Conservation (phyloP, 2,888 invertebrate genomes). For the Thecophora atra region DNA sequence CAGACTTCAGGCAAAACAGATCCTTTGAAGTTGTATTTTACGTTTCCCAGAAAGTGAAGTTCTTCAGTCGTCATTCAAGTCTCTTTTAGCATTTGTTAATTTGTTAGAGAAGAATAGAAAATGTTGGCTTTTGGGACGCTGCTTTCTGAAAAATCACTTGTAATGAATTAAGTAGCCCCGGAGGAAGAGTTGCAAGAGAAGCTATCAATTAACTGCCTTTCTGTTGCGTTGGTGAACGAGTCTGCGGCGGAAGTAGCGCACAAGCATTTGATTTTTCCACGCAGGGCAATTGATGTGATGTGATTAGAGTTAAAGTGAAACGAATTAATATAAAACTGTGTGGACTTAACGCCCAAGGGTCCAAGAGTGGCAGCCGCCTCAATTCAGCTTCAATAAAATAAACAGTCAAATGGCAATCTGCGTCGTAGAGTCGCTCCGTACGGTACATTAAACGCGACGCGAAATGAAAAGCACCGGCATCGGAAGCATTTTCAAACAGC, state of each 20-base stretch:
- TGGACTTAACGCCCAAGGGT: background rate
- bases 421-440: conserved; percentile 17
- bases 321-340: conserved; percentile 14
- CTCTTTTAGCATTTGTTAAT: too few species aligned
- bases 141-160: too few species aligned
- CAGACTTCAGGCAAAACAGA: too few species aligned
- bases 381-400: conserved; percentile 18
- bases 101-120: too few species aligned
- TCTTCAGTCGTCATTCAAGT: background rate
- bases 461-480: conserved; percentile 22
- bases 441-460: conserved; percentile 34
- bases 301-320: conserved; percentile 3
- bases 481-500: conserved; percentile 3
- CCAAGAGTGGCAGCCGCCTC: background rate
- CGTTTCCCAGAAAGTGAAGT: too few species aligned
- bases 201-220: too few species aligned
- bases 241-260: background rate
- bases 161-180: too few species aligned
- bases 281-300: conserved; percentile 17
- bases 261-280: background rate
- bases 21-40: too few species aligned
- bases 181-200: too few species aligned
- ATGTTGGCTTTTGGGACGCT: too few species aligned
- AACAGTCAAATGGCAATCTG: background rate
- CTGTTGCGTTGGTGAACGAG: too few species aligned